Evolutionary conservation across 2,888 invertebrate species (phyloP).

Genomic region (Drosophila imparisetae): DNA sequence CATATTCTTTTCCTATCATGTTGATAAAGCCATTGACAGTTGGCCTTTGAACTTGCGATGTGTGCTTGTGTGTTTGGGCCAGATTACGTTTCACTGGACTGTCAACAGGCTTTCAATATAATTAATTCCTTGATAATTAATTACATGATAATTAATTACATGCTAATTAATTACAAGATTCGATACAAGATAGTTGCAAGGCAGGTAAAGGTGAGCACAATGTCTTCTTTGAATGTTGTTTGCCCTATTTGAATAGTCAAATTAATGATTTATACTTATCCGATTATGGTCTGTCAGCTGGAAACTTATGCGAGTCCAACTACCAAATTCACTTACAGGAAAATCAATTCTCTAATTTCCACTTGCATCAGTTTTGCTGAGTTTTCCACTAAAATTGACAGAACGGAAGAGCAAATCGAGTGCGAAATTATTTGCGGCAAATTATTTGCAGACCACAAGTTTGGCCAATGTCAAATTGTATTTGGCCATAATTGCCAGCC

Average conservation of each 20-base stretch:
- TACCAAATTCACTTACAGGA: background rate
- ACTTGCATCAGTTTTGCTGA: background rate
- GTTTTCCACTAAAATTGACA: slow-evolving; percentile 4
- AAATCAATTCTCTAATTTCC: background rate
- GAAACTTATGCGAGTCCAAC: background rate
- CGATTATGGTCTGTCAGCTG: background rate
- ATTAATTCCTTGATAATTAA: background rate
- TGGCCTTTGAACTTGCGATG: background rate
- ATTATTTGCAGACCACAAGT: slow-evolving; percentile 27
- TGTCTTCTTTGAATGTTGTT: background rate
- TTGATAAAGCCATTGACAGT: slow-evolving; percentile 29
- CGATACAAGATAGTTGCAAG: background rate
- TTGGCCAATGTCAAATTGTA: slow-evolving; percentile 14
- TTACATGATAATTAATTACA: background rate
- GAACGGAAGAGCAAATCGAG: slow-evolving; percentile 24
- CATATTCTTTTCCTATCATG: slow-evolving; percentile 16
- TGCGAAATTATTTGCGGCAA: slow-evolving; percentile 26
- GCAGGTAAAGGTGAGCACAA: background rate
- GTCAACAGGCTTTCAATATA: background rate
- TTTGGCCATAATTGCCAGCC: slow-evolving; percentile 36
- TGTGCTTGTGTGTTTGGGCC: slow-evolving; percentile 7
- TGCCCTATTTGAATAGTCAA: background rate
- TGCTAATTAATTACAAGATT: background rate
- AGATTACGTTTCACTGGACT: slow-evolving; percentile 7
- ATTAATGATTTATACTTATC: background rate